phyloP scores from a whole-genome alignment of 1,140 invertebrate species.

The Ceratoteleas bidentatus region DNA sequence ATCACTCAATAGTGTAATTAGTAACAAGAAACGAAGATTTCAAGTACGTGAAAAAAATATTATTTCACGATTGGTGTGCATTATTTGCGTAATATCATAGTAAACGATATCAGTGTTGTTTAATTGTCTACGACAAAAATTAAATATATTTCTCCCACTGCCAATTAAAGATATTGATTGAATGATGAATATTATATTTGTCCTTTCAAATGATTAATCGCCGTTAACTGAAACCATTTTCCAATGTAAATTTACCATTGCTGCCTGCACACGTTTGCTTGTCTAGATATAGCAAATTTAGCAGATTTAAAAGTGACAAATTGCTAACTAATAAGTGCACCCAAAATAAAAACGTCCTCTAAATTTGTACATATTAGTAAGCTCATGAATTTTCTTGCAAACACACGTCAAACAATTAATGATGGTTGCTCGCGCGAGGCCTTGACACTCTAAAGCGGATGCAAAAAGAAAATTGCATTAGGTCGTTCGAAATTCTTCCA shows the following conservation, averaged over 20 bases:
- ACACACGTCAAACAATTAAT: constrained; percentile 68
- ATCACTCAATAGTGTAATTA: constrained; percentile 80
- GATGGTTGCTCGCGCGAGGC: constrained; percentile 62
- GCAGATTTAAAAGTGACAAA: constrained; percentile 55
- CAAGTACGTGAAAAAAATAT: constrained; percentile 54
- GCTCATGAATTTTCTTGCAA: constrained; percentile 65
- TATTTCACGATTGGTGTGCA: constrained; percentile 56
- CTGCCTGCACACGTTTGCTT: constrained; percentile 46
- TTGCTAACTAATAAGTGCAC: constrained; percentile 62
- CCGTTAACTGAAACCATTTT: constrained; percentile 42
- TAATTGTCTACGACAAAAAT: constrained; percentile 32
- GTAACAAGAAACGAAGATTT: constrained; percentile 75
- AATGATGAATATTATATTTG: constrained; percentile 6
- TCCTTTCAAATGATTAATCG: constrained; percentile 14
- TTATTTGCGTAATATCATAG: constrained; percentile 31
- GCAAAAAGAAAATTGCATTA: constrained; percentile 64
- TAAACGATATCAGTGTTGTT: constrained; percentile 33
- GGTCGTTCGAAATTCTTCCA: constrained; percentile 24
- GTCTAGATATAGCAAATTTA: constrained; percentile 39
- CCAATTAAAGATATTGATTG: constrained; percentile 27
- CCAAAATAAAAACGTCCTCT: constrained; percentile 56
- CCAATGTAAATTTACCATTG: constrained; percentile 38
- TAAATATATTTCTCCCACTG: no score
- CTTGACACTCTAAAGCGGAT: constrained; percentile 65
- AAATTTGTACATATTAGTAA: constrained; percentile 66